Evolutionary conservation across 2,888 invertebrate species (phyloP).

Genomic region (Zygaena filipendulae): DNA sequence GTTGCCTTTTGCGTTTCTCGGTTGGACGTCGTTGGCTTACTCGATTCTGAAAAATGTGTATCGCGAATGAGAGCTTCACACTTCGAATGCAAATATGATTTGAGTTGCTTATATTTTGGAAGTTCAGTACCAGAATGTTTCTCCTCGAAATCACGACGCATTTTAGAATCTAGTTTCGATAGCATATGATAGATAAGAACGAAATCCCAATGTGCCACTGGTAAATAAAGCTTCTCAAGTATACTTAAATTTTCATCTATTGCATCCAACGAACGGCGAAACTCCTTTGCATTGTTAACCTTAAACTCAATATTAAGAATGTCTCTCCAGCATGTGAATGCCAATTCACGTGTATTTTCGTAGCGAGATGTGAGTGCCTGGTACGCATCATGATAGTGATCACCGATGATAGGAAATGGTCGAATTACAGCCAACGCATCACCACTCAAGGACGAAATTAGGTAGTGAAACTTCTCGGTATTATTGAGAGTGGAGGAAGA

Average conservation of each 20-base stretch:
- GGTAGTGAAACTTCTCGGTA: conserved; percentile 9
- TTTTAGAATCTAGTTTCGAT: conserved; percentile 9
- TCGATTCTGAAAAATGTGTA: conserved; percentile 3
- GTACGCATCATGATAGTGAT: too few relatives aligned
- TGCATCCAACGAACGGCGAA: conserved; percentile 5
- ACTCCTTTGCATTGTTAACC: conserved; percentile 4
- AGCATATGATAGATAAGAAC: conserved; percentile 7
- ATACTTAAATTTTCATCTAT: conserved; percentile 13
- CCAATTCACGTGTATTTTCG: conserved; percentile 8
- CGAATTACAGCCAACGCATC: conserved; percentile 6
- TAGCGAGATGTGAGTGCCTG: too few relatives aligned
- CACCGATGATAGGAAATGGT: conserved; percentile 5
- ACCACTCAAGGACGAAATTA: conserved; percentile 5
- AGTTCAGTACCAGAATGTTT: background rate
- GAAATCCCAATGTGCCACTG: conserved; percentile 8
- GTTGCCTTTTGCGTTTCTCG: background rate
- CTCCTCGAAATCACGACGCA: conserved; percentile 10
- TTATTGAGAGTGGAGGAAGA: conserved; percentile 2
- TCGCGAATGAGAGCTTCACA: conserved; percentile 7
- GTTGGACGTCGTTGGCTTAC: too few relatives aligned
- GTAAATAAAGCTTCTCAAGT: conserved; percentile 7
- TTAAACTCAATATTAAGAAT: conserved; percentile 10
- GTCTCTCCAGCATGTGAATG: conserved; percentile 12
- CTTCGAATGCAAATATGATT: background rate
- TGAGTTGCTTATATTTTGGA: background rate